Conservation (phyloP, 2,113 vertebrate genomes). For the Riparia riparia region DNA sequence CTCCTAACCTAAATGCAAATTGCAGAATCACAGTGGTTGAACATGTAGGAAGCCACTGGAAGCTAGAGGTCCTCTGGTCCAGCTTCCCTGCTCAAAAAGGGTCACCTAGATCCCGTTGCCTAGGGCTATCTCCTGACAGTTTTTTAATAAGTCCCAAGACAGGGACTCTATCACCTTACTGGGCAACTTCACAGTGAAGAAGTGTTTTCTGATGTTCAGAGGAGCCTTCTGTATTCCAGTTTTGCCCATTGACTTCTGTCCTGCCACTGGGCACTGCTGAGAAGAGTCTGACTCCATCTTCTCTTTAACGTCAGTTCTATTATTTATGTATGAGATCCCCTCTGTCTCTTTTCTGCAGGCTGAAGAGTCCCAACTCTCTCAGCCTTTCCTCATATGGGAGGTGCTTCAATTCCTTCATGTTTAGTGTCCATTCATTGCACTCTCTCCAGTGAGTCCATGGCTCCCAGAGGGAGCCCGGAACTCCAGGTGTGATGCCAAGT, state of each 20-base stretch:
- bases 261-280: background rate
- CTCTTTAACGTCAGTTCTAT: background rate
- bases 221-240: background rate
- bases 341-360: background rate
- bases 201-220: background rate
- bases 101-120: background rate
- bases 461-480: background rate
- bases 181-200: background rate
- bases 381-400: background rate
- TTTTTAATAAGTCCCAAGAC: background rate
- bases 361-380: background rate
- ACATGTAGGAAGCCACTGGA: background rate
- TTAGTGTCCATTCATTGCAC: background rate
- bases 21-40: background rate
- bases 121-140: background rate
- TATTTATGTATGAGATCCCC: background rate
- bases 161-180: background rate
- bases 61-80: background rate
- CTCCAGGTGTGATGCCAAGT: background rate
- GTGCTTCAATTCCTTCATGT: fast-evolving
- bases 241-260: background rate
- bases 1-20: background rate
- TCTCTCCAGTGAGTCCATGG: background rate
- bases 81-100: background rate
- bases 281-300: background rate